Percentiles rank a stretch among this genome's conserved stretches.
Conservation (phyloP, 2,113 vertebrate genomes). For the Alethe castanea region DNA sequence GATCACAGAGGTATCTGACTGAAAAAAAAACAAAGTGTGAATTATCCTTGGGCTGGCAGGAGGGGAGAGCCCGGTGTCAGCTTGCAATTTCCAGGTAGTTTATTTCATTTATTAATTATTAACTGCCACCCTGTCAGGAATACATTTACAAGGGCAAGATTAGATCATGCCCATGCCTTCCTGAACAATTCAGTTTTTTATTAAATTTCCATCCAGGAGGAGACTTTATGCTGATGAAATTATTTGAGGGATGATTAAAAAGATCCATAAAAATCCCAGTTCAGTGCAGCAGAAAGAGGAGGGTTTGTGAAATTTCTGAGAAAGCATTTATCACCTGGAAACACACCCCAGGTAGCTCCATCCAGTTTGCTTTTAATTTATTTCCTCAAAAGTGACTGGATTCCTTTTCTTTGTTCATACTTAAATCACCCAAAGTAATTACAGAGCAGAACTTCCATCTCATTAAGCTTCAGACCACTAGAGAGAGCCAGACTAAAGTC, state of each 20-base stretch:
- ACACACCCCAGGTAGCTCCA: background rate
- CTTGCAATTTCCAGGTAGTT: background rate
- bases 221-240: constrained; percentile 4
- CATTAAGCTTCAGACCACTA: constrained; percentile 39
- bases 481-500: constrained; percentile 60
- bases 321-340: constrained; percentile 34
- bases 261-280: background rate
- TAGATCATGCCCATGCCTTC: background rate
- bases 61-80: background rate
- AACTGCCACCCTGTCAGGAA: background rate
- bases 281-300: background rate
- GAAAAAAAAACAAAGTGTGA: background rate
- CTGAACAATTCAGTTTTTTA: constrained; percentile 10
- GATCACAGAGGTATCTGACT: background rate
- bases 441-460: background rate
- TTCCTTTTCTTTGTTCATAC: background rate
- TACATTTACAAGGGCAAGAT: background rate
- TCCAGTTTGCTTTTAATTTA: background rate
- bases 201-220: background rate
- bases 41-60: background rate
- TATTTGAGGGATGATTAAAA: background rate
- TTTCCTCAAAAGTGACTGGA: background rate
- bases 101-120: constrained; percentile 35
- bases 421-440: background rate
- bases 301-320: background rate